These are phyloP conservation scores for Rugalucina vietnamica DNA, from an alignment of 2,888 invertebrate species.

Conservation along the genomic window DNA sequence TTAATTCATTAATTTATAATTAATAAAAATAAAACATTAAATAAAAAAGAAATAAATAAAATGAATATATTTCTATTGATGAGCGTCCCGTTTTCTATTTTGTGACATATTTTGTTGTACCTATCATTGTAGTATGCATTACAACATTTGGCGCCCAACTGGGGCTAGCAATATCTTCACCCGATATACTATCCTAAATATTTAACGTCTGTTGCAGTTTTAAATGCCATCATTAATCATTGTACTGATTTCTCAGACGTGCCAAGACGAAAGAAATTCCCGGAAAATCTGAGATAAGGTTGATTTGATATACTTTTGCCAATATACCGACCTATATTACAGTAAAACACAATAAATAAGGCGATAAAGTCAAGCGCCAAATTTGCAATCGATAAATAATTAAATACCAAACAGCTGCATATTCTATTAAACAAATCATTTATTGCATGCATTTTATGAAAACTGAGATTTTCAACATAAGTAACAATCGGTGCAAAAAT, in stretches of 20 bases:
- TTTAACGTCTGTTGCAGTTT: slow-evolving; percentile 7
- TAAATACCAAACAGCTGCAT: background rate
- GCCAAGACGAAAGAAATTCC: slow-evolving; percentile 25
- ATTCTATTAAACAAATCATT: no score
- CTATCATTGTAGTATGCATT: no score
- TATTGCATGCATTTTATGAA: no score
- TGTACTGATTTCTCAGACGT: slow-evolving; percentile 34
- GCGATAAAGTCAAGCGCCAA: slow-evolving; percentile 8
- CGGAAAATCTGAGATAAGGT: background rate
- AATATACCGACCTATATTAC: slow-evolving; percentile 5
- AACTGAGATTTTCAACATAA: no score
- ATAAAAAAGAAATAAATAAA: no score
- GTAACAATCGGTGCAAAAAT: no score
- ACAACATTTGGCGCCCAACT: slow-evolving; percentile 8
- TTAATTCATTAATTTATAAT: background rate
- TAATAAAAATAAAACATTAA: no score
- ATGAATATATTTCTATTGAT: no score
- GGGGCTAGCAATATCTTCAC: background rate
- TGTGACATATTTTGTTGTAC: no score
- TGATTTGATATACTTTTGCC: background rate
- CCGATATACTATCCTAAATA: slow-evolving; percentile 10
- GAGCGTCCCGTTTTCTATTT: no score
- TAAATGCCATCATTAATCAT: slow-evolving; percentile 48
- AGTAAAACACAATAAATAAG: slow-evolving; percentile 2
- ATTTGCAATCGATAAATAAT: slow-evolving; percentile 2